Evolutionary conservation across 2,113 vertebrate genomes (phyloP), one percentile per base, ranked within the genome.

Genomic region (Sclerurus mexicanus): DNA sequence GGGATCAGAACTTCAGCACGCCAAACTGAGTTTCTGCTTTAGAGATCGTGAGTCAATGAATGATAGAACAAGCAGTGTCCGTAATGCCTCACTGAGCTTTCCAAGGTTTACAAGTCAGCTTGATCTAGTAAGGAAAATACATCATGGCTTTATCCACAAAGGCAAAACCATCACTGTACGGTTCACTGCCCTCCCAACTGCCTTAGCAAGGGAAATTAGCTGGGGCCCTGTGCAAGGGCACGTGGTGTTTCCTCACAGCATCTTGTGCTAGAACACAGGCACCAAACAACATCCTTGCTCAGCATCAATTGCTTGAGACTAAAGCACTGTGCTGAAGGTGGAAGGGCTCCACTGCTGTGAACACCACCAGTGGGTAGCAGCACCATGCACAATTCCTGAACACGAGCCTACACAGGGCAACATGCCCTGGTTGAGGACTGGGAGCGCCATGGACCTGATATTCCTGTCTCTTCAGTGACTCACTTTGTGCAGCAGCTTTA

Each of bases 191-290:
- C 25, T 88, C 12, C 37, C 50, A 88, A 55, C 31, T 74, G 23
- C 73, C 31, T 44, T 15, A 71, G 33, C 39, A 81, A 46, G 22
- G 27, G 76, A 67, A 80, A 58, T 73, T 2, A 27, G 22, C 46
- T 87, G 46, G 19, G 23, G 27, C 55, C 53, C 14, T 20, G 39
- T 64, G 50, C 55, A 35, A 27, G 18, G 55, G 30, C 79, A 55
- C 40, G 27, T 2, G 7, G 46, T 16, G 21, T 42, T 88, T 92
- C 50, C 75, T 25, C 40, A 5, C 0, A 76, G 18, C 0, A 0
- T 15, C 2, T 13, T 3, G 0, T 42, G 37, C 59, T 76, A 81
- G 85, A 76, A 23, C 30, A 2, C 6, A 60, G 39, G 20, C 58
- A 18, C 25, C 40, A 37, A 72, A 39, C 10, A 62, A 42, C 0